phyloP scores from a whole-genome alignment of 2,113 vertebrate species.

The Rhizomys pruinosus region DNA sequence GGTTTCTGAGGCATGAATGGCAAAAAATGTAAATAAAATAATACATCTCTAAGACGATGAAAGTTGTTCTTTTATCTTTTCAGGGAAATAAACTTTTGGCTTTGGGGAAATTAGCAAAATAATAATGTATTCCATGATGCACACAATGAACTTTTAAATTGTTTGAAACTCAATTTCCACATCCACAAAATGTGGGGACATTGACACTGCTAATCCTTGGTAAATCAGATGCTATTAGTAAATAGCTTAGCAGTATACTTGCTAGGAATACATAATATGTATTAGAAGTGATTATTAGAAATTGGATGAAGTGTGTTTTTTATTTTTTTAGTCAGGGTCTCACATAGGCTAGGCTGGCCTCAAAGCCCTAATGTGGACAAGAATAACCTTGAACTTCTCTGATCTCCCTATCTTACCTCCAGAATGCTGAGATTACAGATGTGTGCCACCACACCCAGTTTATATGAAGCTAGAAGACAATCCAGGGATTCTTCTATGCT shows the following conservation, averaged over 20 bases:
- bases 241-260: background rate
- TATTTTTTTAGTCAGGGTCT: too few relatives aligned
- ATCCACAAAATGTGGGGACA: background rate
- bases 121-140: background rate
- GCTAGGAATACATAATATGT: background rate
- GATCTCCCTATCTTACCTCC: too few relatives aligned
- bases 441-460: too few relatives aligned
- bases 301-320: too few relatives aligned
- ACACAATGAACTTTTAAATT: conserved; percentile 16
- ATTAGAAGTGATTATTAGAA: background rate
- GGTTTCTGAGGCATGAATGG: background rate
- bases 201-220: background rate
- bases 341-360: too few relatives aligned
- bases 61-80: background rate
- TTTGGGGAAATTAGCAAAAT: background rate
- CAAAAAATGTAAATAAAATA: background rate
- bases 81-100: background rate
- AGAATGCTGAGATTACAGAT: too few relatives aligned
- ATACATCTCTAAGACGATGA: background rate
- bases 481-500: too few relatives aligned
- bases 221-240: background rate
- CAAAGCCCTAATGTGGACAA: too few relatives aligned
- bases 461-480: too few relatives aligned
- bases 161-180: background rate
- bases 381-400: too few relatives aligned